Percentiles rank a stretch among this genome's conserved stretches.
Evolutionary conservation across 2,888 invertebrate species (phyloP).

Genomic region (Trichogramma evanescens): DNA sequence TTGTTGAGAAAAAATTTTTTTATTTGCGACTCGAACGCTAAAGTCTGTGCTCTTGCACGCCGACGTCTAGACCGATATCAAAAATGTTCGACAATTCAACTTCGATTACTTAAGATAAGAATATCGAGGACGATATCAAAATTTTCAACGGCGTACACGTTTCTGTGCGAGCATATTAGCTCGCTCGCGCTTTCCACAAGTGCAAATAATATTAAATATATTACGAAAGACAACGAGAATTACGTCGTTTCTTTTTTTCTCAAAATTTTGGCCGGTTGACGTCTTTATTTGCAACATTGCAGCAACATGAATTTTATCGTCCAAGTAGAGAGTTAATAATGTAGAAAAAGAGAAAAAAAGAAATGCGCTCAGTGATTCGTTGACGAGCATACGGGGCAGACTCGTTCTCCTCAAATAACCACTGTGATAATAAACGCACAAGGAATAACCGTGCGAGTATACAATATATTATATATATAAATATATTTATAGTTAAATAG

Average conservation of each 20-base stretch:
- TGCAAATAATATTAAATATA: background rate
- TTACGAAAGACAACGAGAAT: background rate
- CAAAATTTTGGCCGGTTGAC: background rate
- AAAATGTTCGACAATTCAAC: too few species aligned
- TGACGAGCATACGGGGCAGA: slow-evolving; percentile 30
- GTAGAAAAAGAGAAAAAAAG: background rate
- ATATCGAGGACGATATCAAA: too few species aligned
- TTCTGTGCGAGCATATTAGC: background rate
- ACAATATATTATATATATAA: slow-evolving; percentile 9
- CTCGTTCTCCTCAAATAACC: slow-evolving; percentile 37
- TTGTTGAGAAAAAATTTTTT: too few species aligned
- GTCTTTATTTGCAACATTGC: background rate
- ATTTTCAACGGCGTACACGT: too few species aligned
- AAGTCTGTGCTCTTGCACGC: too few species aligned
- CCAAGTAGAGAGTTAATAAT: background rate
- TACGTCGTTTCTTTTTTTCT: background rate
- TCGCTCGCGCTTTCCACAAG: slow-evolving; percentile 4
- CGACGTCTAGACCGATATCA: too few species aligned
- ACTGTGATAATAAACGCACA: slow-evolving; percentile 33
- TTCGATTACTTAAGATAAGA: too few species aligned
- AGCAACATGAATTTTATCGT: too few species aligned
- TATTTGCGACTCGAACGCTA: too few species aligned
- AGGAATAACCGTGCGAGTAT: slow-evolving; percentile 15
- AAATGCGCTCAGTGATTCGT: slow-evolving; percentile 28
- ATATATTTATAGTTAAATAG: slow-evolving; percentile 1